Percentiles rank a stretch among this genome's conserved stretches.
Conservation (phyloP, 1,140 invertebrate species). For the Drosophila nigromelanica region DNA sequence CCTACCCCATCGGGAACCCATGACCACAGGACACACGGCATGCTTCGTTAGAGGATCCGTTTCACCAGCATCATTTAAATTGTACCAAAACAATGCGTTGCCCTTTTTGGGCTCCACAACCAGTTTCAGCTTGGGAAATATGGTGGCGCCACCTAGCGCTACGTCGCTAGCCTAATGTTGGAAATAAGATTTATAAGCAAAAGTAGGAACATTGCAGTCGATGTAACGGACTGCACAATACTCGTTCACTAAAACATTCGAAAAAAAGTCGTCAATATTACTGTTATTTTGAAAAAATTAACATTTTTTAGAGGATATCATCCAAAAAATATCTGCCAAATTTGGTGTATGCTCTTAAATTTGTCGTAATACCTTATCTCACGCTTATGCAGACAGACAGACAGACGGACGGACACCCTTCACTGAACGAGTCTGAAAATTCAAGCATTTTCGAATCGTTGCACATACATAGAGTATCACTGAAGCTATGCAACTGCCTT, state of each 20-base stretch:
- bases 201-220: too few relatives aligned
- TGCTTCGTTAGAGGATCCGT: constrained; percentile 29
- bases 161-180: constrained; percentile 43
- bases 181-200: background rate
- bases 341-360: too few relatives aligned
- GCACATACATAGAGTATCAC: constrained; percentile 44
- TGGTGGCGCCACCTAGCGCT: constrained; percentile 40
- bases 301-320: too few relatives aligned
- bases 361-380: too few relatives aligned
- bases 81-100: constrained; percentile 45
- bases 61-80: constrained; percentile 25
- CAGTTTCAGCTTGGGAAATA: constrained; percentile 51
- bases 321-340: too few relatives aligned
- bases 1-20: constrained; percentile 56
- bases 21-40: constrained; percentile 48
- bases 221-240: too few relatives aligned
- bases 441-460: background rate
- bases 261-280: too few relatives aligned
- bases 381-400: too few relatives aligned
- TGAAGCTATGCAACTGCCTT: constrained; percentile 36
- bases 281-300: too few relatives aligned
- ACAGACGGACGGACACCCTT: too few relatives aligned
- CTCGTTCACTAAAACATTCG: too few relatives aligned
- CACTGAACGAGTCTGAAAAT: background rate
- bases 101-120: constrained; percentile 37